Evolutionary conservation across 2,888 invertebrate species (phyloP).

Genomic region (Drosophila melanosoma): DNA sequence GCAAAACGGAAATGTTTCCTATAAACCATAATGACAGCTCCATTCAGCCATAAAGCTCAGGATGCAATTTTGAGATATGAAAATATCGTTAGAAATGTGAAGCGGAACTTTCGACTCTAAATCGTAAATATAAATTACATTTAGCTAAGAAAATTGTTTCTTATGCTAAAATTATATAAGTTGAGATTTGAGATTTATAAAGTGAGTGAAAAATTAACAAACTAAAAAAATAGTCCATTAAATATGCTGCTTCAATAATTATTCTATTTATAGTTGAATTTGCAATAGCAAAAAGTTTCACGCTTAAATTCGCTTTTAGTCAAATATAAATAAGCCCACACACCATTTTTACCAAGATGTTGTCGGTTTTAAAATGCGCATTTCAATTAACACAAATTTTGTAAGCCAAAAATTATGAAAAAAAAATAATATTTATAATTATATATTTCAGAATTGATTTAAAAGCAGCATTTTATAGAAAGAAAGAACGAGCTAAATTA

Average conservation of each 20-base stretch:
- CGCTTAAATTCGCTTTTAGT: not conserved
- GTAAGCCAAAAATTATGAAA: constrained; percentile 14
- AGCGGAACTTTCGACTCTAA: not conserved
- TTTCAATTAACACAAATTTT: constrained; percentile 36
- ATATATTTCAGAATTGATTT: not conserved
- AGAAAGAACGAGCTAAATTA: not conserved
- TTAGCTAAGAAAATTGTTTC: not conserved
- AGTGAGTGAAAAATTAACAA: not conserved
- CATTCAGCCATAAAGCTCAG: not conserved
- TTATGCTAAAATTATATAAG: not conserved
- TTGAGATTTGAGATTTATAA: not conserved
- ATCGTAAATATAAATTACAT: not conserved
- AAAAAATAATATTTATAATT: not conserved
- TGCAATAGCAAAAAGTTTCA: not conserved
- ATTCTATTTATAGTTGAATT: not conserved
- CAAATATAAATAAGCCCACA: constrained; percentile 3
- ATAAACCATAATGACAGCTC: constrained; percentile 12
- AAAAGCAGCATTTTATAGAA: not conserved
- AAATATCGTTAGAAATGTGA: not conserved
- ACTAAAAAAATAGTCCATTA: not conserved
- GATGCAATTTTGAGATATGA: not conserved
- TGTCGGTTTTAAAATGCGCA: constrained; percentile 50
- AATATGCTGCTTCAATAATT: not conserved
- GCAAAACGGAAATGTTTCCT: constrained; percentile 63
- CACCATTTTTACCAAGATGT: constrained; percentile 14